Evolutionary conservation across 2,888 invertebrate species (phyloP), one percentile per base, ranked within the genome.

Genomic region (Margaritifera margaritifera): DNA sequence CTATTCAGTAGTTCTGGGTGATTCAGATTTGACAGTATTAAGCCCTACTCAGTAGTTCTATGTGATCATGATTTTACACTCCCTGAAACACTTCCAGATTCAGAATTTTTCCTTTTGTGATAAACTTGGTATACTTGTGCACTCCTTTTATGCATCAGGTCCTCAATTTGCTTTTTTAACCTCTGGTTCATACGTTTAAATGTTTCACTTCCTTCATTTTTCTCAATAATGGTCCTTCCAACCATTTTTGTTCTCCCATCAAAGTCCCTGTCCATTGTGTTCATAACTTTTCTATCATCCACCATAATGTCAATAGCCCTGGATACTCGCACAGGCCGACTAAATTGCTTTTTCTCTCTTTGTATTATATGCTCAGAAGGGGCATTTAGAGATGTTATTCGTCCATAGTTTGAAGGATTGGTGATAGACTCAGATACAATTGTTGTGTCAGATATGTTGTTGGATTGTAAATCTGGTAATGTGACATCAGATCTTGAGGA

Each of bases 291-390:
- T 52, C 81, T 71, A 53, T 80, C 80, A 51, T 75, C 71, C 8
- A 83, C 68, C 72, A 83, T 78, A 51, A 78, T 73, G 64, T 80
- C 75, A 58, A 83, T 82, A 24, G 83, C 83, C 69, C 75, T 69
- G 51, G 77, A 76, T 31, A 83, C 70, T 58, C 75, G 67, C 6
- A 72, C 73, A 24, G 71, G 69, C 27, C 79, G 57, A 50, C 71
- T 63, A 50, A 60, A 59, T 68, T 68, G 75, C 42, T 73, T 77
- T 42, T 66, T 68, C 27, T 64, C 66, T 53, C 65, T 66, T 51
- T 74, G 69, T 25, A 64, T 67, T 0, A 59, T 56, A 19, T 59
- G 64, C 15, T 69, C 66, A 60, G 71, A 70, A 61, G 62, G 63
- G 6, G 74, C 61, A 57, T 74, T 70, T 4, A 77, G 66, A 22